Percentiles rank a stretch among this genome's conserved stretches.
These are phyloP conservation scores for Stenurella melanura DNA, from an alignment of 2,888 invertebrate genomes.

Conservation along the genomic window DNA sequence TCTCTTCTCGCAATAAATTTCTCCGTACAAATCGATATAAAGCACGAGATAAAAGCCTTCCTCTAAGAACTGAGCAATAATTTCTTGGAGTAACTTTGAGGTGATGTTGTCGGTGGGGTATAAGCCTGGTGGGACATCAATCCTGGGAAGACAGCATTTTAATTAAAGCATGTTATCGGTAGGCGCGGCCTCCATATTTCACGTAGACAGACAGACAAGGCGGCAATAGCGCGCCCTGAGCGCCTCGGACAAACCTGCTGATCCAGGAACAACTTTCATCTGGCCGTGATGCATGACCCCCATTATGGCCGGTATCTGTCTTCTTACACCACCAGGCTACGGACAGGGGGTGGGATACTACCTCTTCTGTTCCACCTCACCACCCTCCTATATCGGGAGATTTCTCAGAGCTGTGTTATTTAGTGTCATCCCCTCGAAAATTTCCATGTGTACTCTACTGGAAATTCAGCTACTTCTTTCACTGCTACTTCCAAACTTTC, in stretches of 20 bases:
- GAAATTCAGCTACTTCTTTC: neutral
- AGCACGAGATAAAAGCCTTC: constrained; percentile 39
- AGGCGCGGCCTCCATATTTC: constrained; percentile 74
- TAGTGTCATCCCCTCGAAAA: constrained; percentile 32
- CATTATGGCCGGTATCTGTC: constrained; percentile 67
- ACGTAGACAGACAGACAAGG: constrained; percentile 71
- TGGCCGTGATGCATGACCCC: constrained; percentile 72
- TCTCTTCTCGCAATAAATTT: neutral
- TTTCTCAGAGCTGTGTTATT: constrained; percentile 17
- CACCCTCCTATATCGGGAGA: constrained; percentile 20
- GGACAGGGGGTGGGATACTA: constrained; percentile 48
- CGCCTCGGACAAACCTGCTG: constrained; percentile 73
- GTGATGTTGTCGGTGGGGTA: constrained; percentile 49
- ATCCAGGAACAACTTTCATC: constrained; percentile 74
- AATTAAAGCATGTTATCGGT: constrained; percentile 75
- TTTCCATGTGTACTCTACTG: constrained; percentile 8
- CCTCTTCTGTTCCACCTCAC: constrained; percentile 15
- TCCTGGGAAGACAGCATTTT: constrained; percentile 74
- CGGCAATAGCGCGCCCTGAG: constrained; percentile 62
- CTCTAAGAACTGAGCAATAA: constrained; percentile 48
- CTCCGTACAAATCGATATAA: constrained; percentile 30
- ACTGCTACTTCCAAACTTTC: neutral
- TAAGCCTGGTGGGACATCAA: constrained; percentile 68
- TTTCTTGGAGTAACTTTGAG: constrained; percentile 53
- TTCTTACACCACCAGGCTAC: constrained; percentile 58